phyloP scores from a whole-genome alignment of 2,113 vertebrate genomes.

The Archilochus colubris region DNA sequence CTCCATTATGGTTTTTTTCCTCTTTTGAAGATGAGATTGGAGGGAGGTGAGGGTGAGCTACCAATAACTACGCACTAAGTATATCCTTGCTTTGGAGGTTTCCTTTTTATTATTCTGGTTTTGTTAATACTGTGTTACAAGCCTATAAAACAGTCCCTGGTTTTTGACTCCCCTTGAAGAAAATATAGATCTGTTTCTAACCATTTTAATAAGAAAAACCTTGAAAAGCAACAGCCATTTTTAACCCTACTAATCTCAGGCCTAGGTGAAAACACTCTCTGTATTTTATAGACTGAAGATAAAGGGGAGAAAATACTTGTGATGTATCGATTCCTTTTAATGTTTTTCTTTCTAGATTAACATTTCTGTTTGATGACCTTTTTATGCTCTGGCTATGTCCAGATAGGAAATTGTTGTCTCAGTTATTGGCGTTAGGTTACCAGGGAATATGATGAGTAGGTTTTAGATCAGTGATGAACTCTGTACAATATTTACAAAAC shows the following conservation, averaged over 20 bases:
- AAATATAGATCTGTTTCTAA: constrained; percentile 36
- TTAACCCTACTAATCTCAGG: constrained; percentile 80
- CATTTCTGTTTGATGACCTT: constrained; percentile 58
- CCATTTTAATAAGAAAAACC: constrained; percentile 63
- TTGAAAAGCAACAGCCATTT: constrained; percentile 71
- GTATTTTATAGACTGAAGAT: constrained; percentile 76
- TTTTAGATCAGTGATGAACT: constrained; percentile 69
- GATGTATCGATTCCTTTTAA: constrained; percentile 69
- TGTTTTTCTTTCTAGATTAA: constrained; percentile 64
- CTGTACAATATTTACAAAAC: constrained; percentile 72
- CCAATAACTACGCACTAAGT: background rate
- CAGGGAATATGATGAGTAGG: constrained; percentile 34
- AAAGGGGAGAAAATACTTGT: constrained; percentile 71
- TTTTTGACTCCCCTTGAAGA: constrained; percentile 59
- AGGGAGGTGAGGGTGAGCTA: background rate
- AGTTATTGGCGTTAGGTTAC: constrained; percentile 60
- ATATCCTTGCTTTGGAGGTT: constrained; percentile 35
- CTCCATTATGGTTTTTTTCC: constrained; percentile 24
- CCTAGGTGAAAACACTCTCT: constrained; percentile 78
- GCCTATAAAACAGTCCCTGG: constrained; percentile 55
- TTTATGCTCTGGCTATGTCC: constrained; percentile 68
- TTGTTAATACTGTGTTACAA: constrained; percentile 49
- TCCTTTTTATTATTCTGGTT: constrained; percentile 65
- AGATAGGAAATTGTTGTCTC: constrained; percentile 57
- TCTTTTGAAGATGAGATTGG: constrained; percentile 39